Evolutionary conservation across 1,140 invertebrate genomes (phyloP), one percentile per base, ranked within the genome.

Genomic region (Euwallacea fornicatus): DNA sequence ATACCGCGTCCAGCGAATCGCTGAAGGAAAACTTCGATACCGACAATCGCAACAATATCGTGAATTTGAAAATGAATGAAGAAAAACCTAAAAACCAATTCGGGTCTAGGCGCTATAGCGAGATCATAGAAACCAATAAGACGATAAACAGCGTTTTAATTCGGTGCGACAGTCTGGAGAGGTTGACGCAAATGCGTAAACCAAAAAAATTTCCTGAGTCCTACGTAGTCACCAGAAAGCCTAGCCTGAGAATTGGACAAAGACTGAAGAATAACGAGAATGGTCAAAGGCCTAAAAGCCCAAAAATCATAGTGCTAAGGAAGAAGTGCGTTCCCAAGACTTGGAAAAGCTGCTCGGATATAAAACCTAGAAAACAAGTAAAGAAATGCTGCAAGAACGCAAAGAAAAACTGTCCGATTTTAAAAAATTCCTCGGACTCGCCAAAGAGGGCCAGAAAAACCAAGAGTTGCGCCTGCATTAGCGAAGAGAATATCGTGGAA

Each of bases 321-420:
- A 78, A 78, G 66, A 78, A 78, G 65, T 76, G 67, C 71, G 42
- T 76, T 50, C 78, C 77, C 11, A 81, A 81, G 73, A 78, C 77
- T n/a, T 80, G 79, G 79, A 80, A 79, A 72, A 80, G 79, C 62
- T 80, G 79, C 70, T 79, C 78, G 8, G 79, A 80, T 70, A 79
- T 80, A 2, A 80, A 80, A 75, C 74, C 69, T 7, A 74, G 69
- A 54, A 77, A 77, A 70, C 72, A 72, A 1, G 75, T 81, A 10
- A 75, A 78, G 50, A 81, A 81, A 68, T 82, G 81, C 68, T 82
- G 81, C 71, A 74, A 76, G 64, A 76, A 77, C 56, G 81, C 81
- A 7, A 80, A 78, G 54, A 78, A 77, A 61, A 78, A 70, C 58
- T 82, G 81, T 69, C 81, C 81, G 4, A 70, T 80, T 44, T 62